Conservation (phyloP, 2,888 invertebrate genomes). For the Sminthurides aquaticus region DNA sequence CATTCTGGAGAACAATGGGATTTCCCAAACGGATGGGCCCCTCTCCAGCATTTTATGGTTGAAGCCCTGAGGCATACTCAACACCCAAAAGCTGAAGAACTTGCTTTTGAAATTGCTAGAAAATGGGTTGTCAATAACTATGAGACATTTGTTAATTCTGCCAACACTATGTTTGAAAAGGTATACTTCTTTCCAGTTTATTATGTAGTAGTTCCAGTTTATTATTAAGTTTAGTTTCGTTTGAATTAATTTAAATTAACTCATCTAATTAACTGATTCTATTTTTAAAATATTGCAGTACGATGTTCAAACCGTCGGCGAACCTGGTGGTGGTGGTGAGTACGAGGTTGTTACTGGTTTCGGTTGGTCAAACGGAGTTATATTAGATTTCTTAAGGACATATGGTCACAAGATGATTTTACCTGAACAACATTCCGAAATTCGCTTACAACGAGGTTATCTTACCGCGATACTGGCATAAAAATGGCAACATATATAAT, state of each 20-base stretch:
- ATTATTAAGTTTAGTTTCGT: not conserved
- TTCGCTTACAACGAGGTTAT: not conserved
- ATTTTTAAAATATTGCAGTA: constrained; percentile 17
- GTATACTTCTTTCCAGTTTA: constrained; percentile 49
- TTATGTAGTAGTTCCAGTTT: not conserved
- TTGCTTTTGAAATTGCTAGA: constrained; percentile 65
- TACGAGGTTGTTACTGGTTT: constrained; percentile 23
- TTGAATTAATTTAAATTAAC: constrained; percentile 1
- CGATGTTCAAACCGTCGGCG: constrained; percentile 17
- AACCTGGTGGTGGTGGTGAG: constrained; percentile 22
- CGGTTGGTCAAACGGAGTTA: constrained; percentile 28
- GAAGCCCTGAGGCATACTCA: constrained; percentile 65
- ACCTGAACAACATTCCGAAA: not conserved
- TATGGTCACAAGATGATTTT: constrained; percentile 11
- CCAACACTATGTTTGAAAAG: constrained; percentile 72
- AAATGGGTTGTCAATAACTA: constrained; percentile 77
- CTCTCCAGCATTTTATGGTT: constrained; percentile 76
- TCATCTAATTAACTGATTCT: not conserved
- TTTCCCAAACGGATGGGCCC: constrained; percentile 62
- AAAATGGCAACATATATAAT: not conserved
- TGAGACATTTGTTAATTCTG: constrained; percentile 60
- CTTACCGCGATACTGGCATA: not conserved
- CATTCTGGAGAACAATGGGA: constrained; percentile 55
- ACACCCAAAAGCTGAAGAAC: constrained; percentile 55
- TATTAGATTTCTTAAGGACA: constrained; percentile 13